These are phyloP conservation scores for Tenthredo notha DNA, from an alignment of 2,888 invertebrate species.

Conservation along the genomic window DNA sequence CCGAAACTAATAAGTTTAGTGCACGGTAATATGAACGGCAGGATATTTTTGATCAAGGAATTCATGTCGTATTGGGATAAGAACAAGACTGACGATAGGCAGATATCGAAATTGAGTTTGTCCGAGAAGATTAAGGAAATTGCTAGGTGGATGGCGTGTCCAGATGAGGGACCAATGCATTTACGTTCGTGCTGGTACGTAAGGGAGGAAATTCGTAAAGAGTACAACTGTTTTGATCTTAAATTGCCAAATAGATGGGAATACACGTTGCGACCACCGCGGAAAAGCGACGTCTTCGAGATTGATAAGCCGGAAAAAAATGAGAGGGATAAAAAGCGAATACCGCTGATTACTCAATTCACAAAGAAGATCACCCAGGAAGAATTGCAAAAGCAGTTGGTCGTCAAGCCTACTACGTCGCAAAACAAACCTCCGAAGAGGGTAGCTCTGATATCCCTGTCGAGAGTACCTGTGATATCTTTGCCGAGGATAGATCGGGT, in stretches of 20 bases:
- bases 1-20: constrained; percentile 84
- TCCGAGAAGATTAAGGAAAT: constrained; percentile 81
- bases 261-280: constrained; percentile 63
- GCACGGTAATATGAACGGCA: constrained; percentile 84
- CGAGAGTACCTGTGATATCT: constrained; percentile 68
- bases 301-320: constrained; percentile 61
- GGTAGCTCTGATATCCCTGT: constrained; percentile 70
- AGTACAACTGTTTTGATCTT: constrained; percentile 79
- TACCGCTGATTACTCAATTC: constrained; percentile 79
- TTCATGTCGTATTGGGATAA: constrained; percentile 82
- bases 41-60: constrained; percentile 82
- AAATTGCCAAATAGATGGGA: constrained; percentile 81
- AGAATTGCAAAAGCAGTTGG: constrained; percentile 72
- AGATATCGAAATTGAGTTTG: constrained; percentile 78
- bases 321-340: constrained; percentile 70
- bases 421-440: constrained; percentile 69
- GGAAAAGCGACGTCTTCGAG: constrained; percentile 7
- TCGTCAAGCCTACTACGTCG: constrained; percentile 31
- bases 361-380: constrained; percentile 76
- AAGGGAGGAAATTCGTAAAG: constrained; percentile 79
- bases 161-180: constrained; percentile 80
- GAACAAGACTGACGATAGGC: constrained; percentile 67
- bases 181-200: constrained; percentile 86
- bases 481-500: constrained; percentile 70
- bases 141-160: constrained; percentile 82